Evolutionary conservation across 1,140 invertebrate genomes (phyloP), one percentile per base, ranked within the genome.

Genomic region (Dermatophagoides farinae): DNA sequence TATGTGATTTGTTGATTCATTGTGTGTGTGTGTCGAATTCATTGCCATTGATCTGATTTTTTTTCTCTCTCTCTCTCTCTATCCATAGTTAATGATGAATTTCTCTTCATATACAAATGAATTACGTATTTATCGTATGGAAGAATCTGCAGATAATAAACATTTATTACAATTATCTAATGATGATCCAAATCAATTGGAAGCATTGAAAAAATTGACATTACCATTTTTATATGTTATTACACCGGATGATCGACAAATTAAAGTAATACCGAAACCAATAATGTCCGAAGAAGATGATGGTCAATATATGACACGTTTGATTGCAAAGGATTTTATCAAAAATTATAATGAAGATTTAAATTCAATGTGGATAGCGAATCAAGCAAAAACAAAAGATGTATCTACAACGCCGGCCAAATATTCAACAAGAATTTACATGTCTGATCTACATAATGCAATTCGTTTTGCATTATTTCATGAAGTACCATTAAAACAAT

Each of bases 371-470:
- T n/a, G 22, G 20, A n/a, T 50, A 60, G 6, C 31, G 2, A 44
- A 16, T 25, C 1, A 18, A 4, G 37, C 4, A 1, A 20, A 59
- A 44, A 16, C 47, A 47, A 1, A 2, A 23, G n/a, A 14, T 44
- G 1, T 50, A 47, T 18, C 6, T 50, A 37, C n/a, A 18, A 6
- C n/a, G 4, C 5, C 18, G 1, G n/a, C 20, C 2, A 54, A 47
- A 49, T 43, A 44, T 39, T 47, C 40, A 44, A 16, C 39, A 25
- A 43, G 31, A 49, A 31, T 59, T 0, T 88, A 82, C 69, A 84
- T 89, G 72, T 76, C 80, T 57, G 90, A 96, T 72, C 70, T 96
- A 50, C 86, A 91, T 71, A 84, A 80, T 67, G 81, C 85, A 0
- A 67, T 95, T 16, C 77, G 80, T 64, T 86, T 83, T 68, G 81